These are phyloP conservation scores for Thaumetopoea pityocampa DNA, from an alignment of 1,140 invertebrate genomes.

Conservation along the genomic window DNA sequence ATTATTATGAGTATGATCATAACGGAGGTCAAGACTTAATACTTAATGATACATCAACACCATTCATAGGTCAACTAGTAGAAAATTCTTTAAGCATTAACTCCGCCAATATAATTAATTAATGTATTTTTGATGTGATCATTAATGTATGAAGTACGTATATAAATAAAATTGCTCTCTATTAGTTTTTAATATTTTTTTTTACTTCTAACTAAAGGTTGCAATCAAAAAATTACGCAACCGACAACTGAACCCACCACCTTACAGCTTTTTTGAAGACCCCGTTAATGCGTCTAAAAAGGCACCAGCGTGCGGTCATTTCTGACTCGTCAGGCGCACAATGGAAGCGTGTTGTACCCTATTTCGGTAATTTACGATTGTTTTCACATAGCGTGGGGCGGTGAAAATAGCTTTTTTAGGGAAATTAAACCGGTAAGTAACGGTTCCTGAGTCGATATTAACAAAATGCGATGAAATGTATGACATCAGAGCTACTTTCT, in stretches of 20 bases:
- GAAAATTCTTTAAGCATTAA: no score
- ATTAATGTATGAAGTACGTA: no score
- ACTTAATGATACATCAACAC: no score
- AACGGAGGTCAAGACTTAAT: no score
- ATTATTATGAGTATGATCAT: no score
- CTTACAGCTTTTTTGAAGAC: constrained; percentile 22
- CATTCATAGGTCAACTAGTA: no score
- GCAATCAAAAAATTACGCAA: background rate
- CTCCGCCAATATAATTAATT: no score
- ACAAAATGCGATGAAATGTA: constrained; percentile 1
- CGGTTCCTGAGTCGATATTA: constrained; percentile 22
- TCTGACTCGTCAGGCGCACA: constrained; percentile 19
- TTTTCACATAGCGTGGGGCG: constrained; percentile 18
- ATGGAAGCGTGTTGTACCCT: constrained; percentile 20
- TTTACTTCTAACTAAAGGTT: background rate
- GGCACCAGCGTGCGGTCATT: constrained; percentile 18
- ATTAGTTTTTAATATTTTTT: no score
- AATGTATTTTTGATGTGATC: no score
- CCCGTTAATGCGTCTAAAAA: constrained; percentile 24
- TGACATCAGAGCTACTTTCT: constrained; percentile 17
- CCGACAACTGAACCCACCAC: constrained; percentile 5
- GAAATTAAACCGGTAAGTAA: constrained; percentile 35
- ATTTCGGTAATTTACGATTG: constrained; percentile 34
- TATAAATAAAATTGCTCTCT: no score
- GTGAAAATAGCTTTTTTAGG: constrained; percentile 35